Evolutionary conservation across 2,888 invertebrate species (phyloP), one percentile per base, ranked within the genome.

Genomic region (Parasteatoda lunata): DNA sequence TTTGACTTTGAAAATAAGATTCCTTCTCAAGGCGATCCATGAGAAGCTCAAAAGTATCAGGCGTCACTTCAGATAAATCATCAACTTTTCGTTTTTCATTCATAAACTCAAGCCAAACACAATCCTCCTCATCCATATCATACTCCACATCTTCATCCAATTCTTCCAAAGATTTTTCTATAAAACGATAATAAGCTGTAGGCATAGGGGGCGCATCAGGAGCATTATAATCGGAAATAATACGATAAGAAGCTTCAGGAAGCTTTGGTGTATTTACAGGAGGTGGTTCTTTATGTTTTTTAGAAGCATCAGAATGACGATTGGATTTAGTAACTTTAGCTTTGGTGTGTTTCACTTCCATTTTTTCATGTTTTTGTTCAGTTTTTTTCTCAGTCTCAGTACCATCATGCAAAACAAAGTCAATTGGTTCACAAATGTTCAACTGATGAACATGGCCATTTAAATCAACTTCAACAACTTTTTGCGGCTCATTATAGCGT

Each of bases 1-100:
- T 92, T 90, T 93, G 93, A 91, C 92, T 92, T 92, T 97, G 97
- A 92, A 98, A 98, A 92, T 97, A 97, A 0, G 98, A 98, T 92
- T 98, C 98, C 92, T 99, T 99, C 91, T 99, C 99, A 90, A 99
- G 93, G 82, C 98, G 94, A 92, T 99, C 99, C 97, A 99, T 98
- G 1, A 99, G 93, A n/a, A 97, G 92, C 92, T 99, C 99, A 91
- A 99, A 94, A 0, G 95, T 96, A 91, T 97, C 97, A 49, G 97
- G 95, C 66, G 95, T 95, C n/a, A 99, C 95, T 0, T 94, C 93
- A 4, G 95, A 94, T 54, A 97, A 91, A 30, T 95, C 95, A 78
- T 95, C 94, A 68, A 51, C 90, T 79, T 94, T 93, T 73, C 99
- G 94, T 90, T 95, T 94, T 90, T 96, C 96, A 92, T 99, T 99